These are phyloP conservation scores for Pomacea maculata DNA, from an alignment of 1,140 invertebrate species.

Conservation along the genomic window DNA sequence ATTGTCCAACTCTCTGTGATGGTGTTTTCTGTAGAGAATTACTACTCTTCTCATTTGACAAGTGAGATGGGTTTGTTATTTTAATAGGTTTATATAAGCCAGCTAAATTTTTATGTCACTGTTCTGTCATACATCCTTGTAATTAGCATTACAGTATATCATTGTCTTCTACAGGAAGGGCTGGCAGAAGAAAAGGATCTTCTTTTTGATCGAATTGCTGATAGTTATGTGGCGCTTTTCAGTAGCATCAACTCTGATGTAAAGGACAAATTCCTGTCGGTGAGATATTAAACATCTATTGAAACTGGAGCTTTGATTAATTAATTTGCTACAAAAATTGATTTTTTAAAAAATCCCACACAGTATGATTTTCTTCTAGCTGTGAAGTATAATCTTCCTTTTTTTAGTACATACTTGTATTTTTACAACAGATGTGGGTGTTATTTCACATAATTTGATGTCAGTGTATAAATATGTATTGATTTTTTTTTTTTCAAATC, in stretches of 20 bases:
- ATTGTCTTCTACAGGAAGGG: slow-evolving; percentile 31
- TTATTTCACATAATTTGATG: too few species aligned
- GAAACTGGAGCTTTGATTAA: too few species aligned
- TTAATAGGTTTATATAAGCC: neutral
- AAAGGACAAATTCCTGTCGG: slow-evolving; percentile 62
- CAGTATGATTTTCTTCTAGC: neutral
- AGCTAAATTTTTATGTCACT: too few species aligned
- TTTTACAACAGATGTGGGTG: too few species aligned
- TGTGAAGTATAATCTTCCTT: neutral
- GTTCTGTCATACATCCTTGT: too few species aligned
- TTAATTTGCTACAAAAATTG: too few species aligned
- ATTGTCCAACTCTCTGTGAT: too few species aligned
- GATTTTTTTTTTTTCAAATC: neutral
- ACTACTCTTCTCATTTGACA: neutral
- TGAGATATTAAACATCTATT: slow-evolving; percentile 29
- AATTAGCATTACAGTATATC: neutral
- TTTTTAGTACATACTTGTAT: neutral
- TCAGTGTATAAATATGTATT: too few species aligned
- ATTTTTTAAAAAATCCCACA: neutral
- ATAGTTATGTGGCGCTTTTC: slow-evolving; percentile 63
- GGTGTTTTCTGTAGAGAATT: too few species aligned
- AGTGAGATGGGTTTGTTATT: too few species aligned
- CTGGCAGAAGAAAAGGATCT: slow-evolving; percentile 47
- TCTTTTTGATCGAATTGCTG: slow-evolving; percentile 62
- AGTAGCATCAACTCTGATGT: slow-evolving; percentile 61